These are phyloP conservation scores for Toxonevra muliebris DNA, from an alignment of 2,888 invertebrate genomes.

Conservation along the genomic window DNA sequence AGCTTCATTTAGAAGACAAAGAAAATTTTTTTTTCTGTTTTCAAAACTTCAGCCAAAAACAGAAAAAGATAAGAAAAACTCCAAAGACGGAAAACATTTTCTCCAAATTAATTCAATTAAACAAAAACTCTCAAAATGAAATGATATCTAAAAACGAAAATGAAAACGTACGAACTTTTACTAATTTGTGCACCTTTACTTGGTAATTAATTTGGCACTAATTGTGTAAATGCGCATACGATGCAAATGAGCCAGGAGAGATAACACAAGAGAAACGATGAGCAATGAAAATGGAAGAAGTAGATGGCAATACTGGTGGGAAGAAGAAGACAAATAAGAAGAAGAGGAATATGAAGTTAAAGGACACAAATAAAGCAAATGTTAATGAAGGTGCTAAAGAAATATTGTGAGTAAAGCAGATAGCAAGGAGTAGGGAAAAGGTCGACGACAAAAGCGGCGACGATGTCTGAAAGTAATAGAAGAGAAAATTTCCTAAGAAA, in stretches of 20 bases:
- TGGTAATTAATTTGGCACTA: constrained; percentile 26
- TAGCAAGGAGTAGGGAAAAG: too few relatives aligned
- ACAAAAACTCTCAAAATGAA: constrained; percentile 16
- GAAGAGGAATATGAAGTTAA: not conserved
- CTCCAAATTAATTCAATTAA: constrained; percentile 26
- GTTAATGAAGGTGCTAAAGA: not conserved
- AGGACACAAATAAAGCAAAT: not conserved
- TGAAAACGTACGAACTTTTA: constrained; percentile 14
- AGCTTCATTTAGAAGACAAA: too few relatives aligned
- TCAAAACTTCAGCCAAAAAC: too few relatives aligned
- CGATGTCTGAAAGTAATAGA: too few relatives aligned
- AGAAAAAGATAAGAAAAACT: too few relatives aligned
- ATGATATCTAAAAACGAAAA: constrained; percentile 14
- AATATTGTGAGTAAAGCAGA: too few relatives aligned
- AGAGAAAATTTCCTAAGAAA: too few relatives aligned
- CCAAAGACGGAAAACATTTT: too few relatives aligned
- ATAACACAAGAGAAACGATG: not conserved
- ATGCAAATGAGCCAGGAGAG: not conserved
- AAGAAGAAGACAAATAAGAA: not conserved
- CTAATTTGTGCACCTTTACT: constrained; percentile 24
- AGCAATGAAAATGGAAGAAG: not conserved
- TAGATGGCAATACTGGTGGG: not conserved
- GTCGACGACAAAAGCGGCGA: too few relatives aligned
- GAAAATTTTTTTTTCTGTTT: too few relatives aligned
- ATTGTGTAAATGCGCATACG: constrained; percentile 9